These are phyloP conservation scores for Drosophila kambysellisi DNA, from an alignment of 2,888 invertebrate genomes.

Conservation along the genomic window DNA sequence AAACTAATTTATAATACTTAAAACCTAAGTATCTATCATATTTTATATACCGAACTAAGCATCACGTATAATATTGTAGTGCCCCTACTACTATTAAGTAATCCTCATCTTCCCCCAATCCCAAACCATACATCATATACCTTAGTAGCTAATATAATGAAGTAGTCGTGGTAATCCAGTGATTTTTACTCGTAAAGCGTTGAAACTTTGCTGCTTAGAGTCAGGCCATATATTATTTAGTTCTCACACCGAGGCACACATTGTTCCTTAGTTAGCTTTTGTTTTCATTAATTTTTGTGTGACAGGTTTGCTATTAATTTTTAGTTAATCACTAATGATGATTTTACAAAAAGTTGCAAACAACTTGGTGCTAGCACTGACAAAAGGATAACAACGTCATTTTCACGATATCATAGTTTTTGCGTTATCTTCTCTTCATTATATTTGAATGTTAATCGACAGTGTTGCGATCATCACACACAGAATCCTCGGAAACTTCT, in stretches of 20 bases:
- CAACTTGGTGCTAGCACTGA: slow-evolving; percentile 1
- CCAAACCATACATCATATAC: slow-evolving; percentile 6
- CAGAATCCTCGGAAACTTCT: not conserved
- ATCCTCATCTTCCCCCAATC: slow-evolving; percentile 6
- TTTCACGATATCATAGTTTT: not conserved
- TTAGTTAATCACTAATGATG: slow-evolving; percentile 22
- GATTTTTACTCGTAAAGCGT: slow-evolving; percentile 43
- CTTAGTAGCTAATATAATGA: slow-evolving; percentile 38
- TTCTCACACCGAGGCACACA: slow-evolving; percentile 27
- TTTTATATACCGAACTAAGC: slow-evolving; percentile 29
- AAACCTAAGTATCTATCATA: slow-evolving; percentile 20
- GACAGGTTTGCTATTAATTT: slow-evolving; percentile 35
- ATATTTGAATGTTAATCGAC: slow-evolving; percentile 8
- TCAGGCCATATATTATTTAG: slow-evolving; percentile 36
- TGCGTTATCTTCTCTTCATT: not conserved
- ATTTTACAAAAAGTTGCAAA: not conserved
- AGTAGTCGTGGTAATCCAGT: slow-evolving; percentile 33
- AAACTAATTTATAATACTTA: slow-evolving; percentile 22
- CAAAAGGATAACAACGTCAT: not conserved
- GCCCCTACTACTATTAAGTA: slow-evolving; percentile 21
- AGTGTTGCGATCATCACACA: not conserved
- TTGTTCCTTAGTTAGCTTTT: slow-evolving; percentile 68
- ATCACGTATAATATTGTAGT: slow-evolving; percentile 33
- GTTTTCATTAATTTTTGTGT: slow-evolving; percentile 34
- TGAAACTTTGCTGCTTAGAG: slow-evolving; percentile 18